These are phyloP conservation scores for Gonioctena quinquepunctata DNA, from an alignment of 1,140 invertebrate genomes.

Conservation along the genomic window DNA sequence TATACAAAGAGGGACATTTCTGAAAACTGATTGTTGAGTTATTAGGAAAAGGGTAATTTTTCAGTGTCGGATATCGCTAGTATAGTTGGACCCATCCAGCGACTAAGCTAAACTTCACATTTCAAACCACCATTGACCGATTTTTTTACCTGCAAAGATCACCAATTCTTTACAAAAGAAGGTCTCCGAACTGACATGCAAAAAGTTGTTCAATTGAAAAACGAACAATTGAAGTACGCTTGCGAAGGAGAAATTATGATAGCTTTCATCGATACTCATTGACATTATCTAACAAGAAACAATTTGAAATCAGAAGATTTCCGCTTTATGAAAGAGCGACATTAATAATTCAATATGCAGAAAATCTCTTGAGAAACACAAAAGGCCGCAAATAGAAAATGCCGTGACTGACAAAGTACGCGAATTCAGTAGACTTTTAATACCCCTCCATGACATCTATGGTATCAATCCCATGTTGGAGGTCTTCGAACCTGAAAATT, in stretches of 20 bases:
- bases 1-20: no score
- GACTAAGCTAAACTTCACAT: neutral
- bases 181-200: slow-evolving; percentile 2
- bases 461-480: slow-evolving; percentile 10
- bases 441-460: slow-evolving; percentile 6
- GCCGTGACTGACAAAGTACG: slow-evolving; percentile 10
- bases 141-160: slow-evolving; percentile 16
- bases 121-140: neutral
- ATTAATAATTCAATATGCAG: slow-evolving; percentile 5
- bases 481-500: slow-evolving; percentile 9
- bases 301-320: slow-evolving; percentile 18
- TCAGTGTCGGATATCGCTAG: no score
- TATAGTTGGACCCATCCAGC: no score
- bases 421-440: slow-evolving; percentile 12
- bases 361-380: no score
- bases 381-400: slow-evolving; percentile 11
- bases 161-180: slow-evolving; percentile 11
- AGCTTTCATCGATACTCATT: slow-evolving; percentile 3
- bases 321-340: slow-evolving; percentile 7
- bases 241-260: slow-evolving; percentile 23
- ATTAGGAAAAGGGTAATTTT: no score
- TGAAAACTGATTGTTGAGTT: no score
- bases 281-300: slow-evolving; percentile 14
- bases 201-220: neutral
- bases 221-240: slow-evolving; percentile 9